Conservation (phyloP, 2,797 vertebrate genomes). For the Moxostoma hubbsi region DNA sequence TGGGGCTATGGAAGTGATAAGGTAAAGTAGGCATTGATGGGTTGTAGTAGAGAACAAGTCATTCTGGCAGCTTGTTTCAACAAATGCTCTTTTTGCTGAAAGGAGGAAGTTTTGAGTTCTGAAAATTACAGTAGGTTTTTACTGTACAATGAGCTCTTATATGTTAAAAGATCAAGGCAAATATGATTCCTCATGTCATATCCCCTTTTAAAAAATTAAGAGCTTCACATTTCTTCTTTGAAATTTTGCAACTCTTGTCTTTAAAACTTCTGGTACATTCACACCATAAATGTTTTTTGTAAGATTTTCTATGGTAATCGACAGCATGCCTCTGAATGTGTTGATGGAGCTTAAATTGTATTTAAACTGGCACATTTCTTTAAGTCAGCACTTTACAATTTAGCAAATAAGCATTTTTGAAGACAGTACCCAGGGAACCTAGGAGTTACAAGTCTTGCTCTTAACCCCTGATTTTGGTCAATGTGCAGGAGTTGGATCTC, state of each 20-base stretch:
- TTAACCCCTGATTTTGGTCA: background rate
- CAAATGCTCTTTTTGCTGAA: no score
- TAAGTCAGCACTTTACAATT: background rate
- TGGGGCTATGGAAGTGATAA: no score
- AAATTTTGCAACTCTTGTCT: background rate
- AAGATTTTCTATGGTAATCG: background rate
- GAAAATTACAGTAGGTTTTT: no score
- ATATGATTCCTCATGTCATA: no score
- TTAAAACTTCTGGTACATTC: background rate
- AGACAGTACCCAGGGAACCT: background rate
- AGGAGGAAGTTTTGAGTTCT: no score
- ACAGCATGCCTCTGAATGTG: background rate
- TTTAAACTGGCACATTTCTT: background rate
- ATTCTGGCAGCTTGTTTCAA: no score
- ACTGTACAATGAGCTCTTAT: no score
- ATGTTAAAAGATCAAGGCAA: no score
- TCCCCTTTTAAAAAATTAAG: background rate
- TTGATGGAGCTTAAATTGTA: background rate
- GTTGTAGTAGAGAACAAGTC: no score
- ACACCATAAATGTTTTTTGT: no score
- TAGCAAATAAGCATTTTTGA: conserved; percentile 17
- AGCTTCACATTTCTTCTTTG: background rate
- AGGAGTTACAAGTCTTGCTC: background rate
- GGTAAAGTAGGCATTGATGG: no score
- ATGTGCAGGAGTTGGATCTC: background rate